Evolutionary conservation across 2,113 vertebrate genomes (phyloP).

Genomic region (Phalacrocorax carbo): DNA sequence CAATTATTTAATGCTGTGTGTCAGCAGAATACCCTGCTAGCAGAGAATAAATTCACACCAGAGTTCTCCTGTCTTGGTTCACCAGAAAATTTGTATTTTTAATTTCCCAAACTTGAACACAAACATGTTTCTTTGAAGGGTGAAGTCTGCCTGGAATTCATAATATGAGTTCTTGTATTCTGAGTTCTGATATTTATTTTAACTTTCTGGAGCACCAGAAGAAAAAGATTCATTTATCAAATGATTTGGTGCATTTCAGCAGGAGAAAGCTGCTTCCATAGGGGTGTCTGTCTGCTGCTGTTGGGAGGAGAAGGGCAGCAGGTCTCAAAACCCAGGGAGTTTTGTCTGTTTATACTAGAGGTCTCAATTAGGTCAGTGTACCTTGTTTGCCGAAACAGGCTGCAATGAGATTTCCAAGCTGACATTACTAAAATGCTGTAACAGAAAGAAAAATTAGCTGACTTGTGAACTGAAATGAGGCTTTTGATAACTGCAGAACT

Average conservation of each 20-base stretch:
- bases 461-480: background rate
- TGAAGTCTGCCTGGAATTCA: background rate
- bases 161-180: background rate
- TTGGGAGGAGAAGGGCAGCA: background rate
- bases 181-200: conserved; percentile 14
- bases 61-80: background rate
- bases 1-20: background rate
- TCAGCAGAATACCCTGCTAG: background rate
- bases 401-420: background rate
- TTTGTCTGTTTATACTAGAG: background rate
- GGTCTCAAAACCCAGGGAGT: background rate
- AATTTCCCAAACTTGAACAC: conserved; percentile 8
- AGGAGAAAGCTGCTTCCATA: background rate
- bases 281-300: background rate
- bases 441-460: conserved; percentile 19
- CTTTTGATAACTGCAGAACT: conserved; percentile 18
- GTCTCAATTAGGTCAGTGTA: background rate
- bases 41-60: background rate
- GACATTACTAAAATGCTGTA: background rate
- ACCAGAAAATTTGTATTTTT: background rate
- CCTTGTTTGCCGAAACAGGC: background rate
- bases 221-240: conserved; percentile 18
- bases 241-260: background rate
- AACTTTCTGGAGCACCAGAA: conserved; percentile 8
- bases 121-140: background rate